Percentiles rank a stretch among this genome's conserved stretches.
Conservation (phyloP, 1,140 invertebrate genomes). For the Acromyrmex charruanus region DNA sequence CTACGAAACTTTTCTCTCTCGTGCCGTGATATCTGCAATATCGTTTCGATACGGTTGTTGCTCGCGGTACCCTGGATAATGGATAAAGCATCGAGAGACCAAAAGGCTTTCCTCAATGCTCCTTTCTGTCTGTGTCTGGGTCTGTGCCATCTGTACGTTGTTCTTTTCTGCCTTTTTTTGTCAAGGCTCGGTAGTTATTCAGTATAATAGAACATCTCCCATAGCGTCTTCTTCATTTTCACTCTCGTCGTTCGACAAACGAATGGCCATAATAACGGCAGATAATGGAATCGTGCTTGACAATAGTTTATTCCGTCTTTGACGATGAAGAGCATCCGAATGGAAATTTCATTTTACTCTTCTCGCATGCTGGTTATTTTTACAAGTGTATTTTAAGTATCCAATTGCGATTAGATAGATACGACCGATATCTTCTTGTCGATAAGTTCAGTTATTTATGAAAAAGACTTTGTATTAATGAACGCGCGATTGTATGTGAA, state of each 20-base stretch:
- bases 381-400: background rate
- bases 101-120: conserved; percentile 30
- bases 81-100: conserved; percentile 57
- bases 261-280: conserved; percentile 68
- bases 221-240: conserved; percentile 59
- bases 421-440: background rate
- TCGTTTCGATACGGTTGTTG: conserved; percentile 63
- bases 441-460: background rate
- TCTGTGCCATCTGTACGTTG: conserved; percentile 11
- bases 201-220: conserved; percentile 78
- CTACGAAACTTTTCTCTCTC: conserved; percentile 49
- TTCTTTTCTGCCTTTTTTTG: conserved; percentile 19
- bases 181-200: conserved; percentile 69
- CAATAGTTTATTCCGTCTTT: conserved; percentile 78
- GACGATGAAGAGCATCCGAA: conserved; percentile 65
- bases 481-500: too few species aligned
- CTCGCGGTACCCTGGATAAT: conserved; percentile 35
- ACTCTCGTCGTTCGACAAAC: conserved; percentile 70
- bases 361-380: conserved; percentile 41
- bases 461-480: background rate
- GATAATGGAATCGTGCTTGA: conserved; percentile 81
- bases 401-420: background rate
- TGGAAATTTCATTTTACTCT: conserved; percentile 78
- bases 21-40: conserved; percentile 31
- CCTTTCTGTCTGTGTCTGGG: conserved; percentile 9